These are phyloP conservation scores for Mesoclemmys tuberculata DNA, from an alignment of 2,113 vertebrate genomes.

Conservation along the genomic window DNA sequence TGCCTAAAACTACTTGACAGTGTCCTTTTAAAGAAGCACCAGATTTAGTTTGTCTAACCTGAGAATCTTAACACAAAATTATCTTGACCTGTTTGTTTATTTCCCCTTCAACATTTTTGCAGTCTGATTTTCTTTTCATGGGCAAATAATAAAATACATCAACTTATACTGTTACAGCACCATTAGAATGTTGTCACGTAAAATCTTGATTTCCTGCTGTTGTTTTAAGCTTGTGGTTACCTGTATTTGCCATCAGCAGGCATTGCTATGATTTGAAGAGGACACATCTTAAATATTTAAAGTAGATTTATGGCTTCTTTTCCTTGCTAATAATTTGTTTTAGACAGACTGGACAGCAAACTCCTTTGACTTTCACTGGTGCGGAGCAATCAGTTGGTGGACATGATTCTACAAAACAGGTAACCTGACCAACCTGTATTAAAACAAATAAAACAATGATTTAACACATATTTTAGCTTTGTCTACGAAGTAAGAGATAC, in stretches of 20 bases:
- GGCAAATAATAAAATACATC: constrained; percentile 47
- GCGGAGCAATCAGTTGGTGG: constrained; percentile 76
- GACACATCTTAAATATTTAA: constrained; percentile 17
- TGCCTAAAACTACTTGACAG: constrained; percentile 62
- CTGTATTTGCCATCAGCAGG: constrained; percentile 43
- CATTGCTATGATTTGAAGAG: constrained; percentile 41
- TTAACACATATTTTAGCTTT: background rate
- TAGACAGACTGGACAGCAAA: constrained; percentile 90
- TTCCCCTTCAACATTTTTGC: constrained; percentile 79
- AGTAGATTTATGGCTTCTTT: constrained; percentile 56
- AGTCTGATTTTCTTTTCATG: constrained; percentile 61
- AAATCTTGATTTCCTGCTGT: constrained; percentile 28
- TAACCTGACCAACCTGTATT: constrained; percentile 90
- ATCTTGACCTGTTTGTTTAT: constrained; percentile 67
- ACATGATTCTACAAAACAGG: constrained; percentile 93
- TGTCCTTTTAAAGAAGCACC: constrained; percentile 82
- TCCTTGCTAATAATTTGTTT: constrained; percentile 40
- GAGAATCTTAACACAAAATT: constrained; percentile 80
- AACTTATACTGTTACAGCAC: constrained; percentile 39
- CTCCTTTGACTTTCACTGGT: constrained; percentile 83
- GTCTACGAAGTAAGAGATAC: background rate
- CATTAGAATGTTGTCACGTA: constrained; percentile 48
- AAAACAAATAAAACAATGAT: background rate
- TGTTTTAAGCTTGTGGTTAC: constrained; percentile 53
- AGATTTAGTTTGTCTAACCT: constrained; percentile 79